Conservation (phyloP, 2,797 vertebrate genomes). For the Oreonectes daqikongensis region DNA sequence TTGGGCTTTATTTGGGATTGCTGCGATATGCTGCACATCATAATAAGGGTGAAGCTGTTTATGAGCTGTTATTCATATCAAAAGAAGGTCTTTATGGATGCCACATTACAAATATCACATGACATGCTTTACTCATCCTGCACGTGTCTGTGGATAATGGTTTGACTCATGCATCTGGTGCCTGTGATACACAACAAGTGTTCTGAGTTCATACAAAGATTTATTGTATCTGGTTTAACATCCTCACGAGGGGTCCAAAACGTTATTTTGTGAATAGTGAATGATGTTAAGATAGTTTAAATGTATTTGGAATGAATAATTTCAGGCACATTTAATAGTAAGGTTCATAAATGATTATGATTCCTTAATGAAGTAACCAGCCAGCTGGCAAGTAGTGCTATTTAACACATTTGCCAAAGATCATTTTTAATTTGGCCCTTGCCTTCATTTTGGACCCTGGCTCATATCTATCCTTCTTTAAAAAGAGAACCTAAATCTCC, state of each 20-base stretch:
- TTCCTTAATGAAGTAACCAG: background rate
- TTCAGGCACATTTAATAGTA: background rate
- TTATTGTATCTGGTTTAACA: too few relatives aligned
- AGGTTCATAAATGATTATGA: background rate
- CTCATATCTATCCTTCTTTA: background rate
- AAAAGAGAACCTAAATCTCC: background rate
- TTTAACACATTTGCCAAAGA: background rate
- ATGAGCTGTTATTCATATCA: slow-evolving; percentile 19
- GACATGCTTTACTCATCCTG: slow-evolving; percentile 56
- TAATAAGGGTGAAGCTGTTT: background rate
- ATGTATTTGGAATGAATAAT: background rate
- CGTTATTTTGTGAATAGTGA: background rate
- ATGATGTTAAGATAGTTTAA: background rate
- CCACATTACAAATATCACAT: slow-evolving; percentile 59
- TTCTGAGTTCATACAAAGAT: background rate
- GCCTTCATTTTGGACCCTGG: background rate
- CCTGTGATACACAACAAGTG: background rate
- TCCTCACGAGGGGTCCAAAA: background rate
- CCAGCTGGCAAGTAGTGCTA: background rate
- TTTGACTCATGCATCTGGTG: slow-evolving; percentile 60
- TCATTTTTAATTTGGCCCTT: background rate
- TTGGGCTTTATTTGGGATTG: background rate
- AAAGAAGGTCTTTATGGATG: slow-evolving; percentile 65
- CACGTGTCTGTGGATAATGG: slow-evolving; percentile 42
- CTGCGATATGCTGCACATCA: background rate